Conservation (phyloP, 92 coral and sea anemone genomes). For the Epizoanthus stellaris region DNA sequence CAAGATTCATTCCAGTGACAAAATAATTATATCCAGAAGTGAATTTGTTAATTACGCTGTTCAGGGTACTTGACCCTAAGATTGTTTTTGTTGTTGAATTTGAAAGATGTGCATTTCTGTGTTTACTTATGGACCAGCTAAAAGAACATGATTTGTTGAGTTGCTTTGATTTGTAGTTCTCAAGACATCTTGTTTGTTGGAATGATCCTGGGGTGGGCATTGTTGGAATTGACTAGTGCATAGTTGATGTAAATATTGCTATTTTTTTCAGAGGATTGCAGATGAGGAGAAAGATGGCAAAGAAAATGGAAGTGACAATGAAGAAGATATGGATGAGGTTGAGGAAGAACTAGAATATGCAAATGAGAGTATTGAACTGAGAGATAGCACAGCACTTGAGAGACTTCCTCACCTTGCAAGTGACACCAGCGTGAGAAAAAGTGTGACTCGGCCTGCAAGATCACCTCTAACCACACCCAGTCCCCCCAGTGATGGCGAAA, state of each 20-base stretch:
- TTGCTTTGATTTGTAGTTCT: no score
- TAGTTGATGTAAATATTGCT: not conserved
- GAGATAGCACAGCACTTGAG: constrained; percentile 70
- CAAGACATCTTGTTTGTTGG: no score
- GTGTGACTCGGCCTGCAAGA: not conserved
- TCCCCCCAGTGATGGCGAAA: not conserved
- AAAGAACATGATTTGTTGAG: no score
- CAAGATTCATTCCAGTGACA: no score
- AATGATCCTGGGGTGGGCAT: no score
- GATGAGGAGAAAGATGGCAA: constrained; percentile 50
- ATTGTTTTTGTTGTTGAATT: no score
- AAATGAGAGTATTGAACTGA: constrained; percentile 82
- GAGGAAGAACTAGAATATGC: constrained; percentile 95
- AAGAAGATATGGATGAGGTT: constrained; percentile 76
- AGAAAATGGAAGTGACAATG: constrained; percentile 33
- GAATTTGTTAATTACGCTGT: no score
- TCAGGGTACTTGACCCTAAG: no score
- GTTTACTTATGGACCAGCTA: no score
- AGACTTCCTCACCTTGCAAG: constrained; percentile 70
- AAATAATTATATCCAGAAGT: no score
- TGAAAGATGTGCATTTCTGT: no score
- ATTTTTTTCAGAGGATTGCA: constrained; percentile 60
- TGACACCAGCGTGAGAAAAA: constrained; percentile 32
- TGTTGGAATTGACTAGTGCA: not conserved
- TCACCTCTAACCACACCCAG: not conserved